These are phyloP conservation scores for Ascidia mentula DNA, from an alignment of 23 tunicate genomes.

Conservation along the genomic window DNA sequence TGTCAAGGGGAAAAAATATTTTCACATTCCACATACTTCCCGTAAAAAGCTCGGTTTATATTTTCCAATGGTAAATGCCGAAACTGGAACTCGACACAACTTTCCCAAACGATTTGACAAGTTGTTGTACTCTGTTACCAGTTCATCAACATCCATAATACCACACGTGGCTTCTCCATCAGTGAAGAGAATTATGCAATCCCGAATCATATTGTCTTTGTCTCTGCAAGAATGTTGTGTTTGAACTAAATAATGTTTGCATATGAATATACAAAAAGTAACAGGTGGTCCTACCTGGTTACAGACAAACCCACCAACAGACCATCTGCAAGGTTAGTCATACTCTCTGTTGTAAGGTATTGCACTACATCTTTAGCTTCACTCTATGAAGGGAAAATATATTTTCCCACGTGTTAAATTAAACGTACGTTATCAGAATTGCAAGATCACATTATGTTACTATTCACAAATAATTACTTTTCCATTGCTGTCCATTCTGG, in stretches of 20 bases:
- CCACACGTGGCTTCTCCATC: slow-evolving; percentile 78
- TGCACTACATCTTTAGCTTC: slow-evolving; percentile 24
- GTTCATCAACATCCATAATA: slow-evolving; percentile 21
- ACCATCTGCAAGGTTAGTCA: slow-evolving; percentile 60
- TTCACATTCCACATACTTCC: neutral
- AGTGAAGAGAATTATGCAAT: slow-evolving; percentile 75
- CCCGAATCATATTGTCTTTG: slow-evolving; percentile 7
- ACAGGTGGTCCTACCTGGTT: neutral
- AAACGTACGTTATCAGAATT: neutral
- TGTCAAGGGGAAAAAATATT: neutral
- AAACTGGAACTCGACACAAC: slow-evolving; percentile 34
- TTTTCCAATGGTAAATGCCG: slow-evolving; percentile 76
- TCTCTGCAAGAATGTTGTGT: no score
- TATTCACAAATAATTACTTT: slow-evolving; percentile 29
- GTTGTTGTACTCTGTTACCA: slow-evolving; percentile 31
- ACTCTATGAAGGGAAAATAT: neutral
- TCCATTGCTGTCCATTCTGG: slow-evolving; percentile 35
- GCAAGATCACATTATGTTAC: neutral
- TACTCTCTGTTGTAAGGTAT: slow-evolving; percentile 19
- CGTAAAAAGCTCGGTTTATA: slow-evolving; percentile 44
- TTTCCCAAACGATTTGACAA: slow-evolving; percentile 6
- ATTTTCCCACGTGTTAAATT: neutral
- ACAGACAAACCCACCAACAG: slow-evolving; percentile 25
- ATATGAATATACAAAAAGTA: neutral
- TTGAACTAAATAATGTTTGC: no score